Conservation (phyloP, 2,888 invertebrate genomes). For the Rhaphigaster nebulosa region DNA sequence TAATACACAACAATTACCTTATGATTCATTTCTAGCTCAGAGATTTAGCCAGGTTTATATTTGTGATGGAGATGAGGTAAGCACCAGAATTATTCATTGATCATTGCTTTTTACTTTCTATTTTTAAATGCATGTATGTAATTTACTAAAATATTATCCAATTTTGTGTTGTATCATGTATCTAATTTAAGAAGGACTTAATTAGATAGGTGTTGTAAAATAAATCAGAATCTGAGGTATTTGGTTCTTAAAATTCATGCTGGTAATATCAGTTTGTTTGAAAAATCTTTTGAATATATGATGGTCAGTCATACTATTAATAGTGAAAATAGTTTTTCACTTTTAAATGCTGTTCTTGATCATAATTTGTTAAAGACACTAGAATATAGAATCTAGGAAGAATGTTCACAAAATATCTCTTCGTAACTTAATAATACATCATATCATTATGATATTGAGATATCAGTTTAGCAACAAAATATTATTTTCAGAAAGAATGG, state of each 20-base stretch:
- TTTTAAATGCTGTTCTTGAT: neutral
- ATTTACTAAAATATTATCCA: neutral
- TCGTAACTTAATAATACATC: too few species aligned
- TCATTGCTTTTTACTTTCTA: neutral
- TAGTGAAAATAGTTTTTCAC: neutral
- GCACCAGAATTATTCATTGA: constrained; percentile 57
- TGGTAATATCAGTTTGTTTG: neutral
- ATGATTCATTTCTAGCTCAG: constrained; percentile 78
- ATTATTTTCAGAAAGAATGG: constrained; percentile 69
- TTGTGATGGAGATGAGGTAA: constrained; percentile 71
- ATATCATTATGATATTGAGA: too few species aligned
- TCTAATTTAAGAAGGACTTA: neutral
- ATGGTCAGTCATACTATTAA: neutral
- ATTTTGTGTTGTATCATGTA: neutral
- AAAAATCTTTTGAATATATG: neutral
- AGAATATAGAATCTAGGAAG: neutral
- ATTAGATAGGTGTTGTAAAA: neutral
- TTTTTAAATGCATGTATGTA: neutral
- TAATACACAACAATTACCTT: constrained; percentile 70
- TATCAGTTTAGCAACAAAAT: neutral
- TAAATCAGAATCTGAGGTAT: neutral
- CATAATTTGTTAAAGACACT: neutral
- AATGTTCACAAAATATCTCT: neutral
- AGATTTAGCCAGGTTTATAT: constrained; percentile 84
- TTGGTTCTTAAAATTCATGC: neutral